These are phyloP conservation scores for Philonicus albiceps DNA, from an alignment of 2,888 invertebrate genomes.

Conservation along the genomic window DNA sequence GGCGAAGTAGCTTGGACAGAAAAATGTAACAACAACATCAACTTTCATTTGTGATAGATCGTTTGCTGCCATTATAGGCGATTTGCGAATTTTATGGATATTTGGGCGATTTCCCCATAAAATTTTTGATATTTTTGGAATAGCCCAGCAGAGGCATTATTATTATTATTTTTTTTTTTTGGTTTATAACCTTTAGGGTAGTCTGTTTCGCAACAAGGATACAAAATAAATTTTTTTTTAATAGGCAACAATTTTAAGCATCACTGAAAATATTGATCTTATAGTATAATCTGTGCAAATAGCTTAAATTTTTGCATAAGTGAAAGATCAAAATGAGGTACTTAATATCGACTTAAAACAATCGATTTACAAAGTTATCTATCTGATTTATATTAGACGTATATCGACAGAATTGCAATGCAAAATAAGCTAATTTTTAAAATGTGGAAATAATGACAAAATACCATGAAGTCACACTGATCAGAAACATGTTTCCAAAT, in stretches of 20 bases:
- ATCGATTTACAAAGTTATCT: too few species aligned
- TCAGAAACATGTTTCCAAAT: too few species aligned
- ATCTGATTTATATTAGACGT: too few species aligned
- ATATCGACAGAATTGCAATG: too few species aligned
- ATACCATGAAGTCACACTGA: too few species aligned
- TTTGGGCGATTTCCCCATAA: not conserved
- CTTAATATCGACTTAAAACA: too few species aligned
- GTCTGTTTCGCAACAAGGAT: not conserved
- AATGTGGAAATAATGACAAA: too few species aligned
- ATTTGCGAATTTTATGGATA: constrained; percentile 26
- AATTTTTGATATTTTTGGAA: not conserved
- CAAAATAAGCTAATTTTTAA: too few species aligned
- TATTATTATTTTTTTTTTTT: not conserved
- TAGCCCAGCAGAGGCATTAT: not conserved
- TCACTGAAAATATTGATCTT: not conserved
- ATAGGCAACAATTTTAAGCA: not conserved
- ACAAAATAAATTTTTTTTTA: not conserved
- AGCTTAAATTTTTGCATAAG: not conserved
- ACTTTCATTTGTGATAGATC: not conserved
- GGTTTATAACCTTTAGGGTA: not conserved
- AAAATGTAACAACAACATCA: not conserved
- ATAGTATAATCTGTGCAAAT: not conserved
- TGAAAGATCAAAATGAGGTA: not conserved
- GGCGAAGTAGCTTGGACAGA: not conserved
- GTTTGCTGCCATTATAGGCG: constrained; percentile 5